phyloP scores from a whole-genome alignment of 2,113 vertebrate genomes.

The Todiramphus chloris region DNA sequence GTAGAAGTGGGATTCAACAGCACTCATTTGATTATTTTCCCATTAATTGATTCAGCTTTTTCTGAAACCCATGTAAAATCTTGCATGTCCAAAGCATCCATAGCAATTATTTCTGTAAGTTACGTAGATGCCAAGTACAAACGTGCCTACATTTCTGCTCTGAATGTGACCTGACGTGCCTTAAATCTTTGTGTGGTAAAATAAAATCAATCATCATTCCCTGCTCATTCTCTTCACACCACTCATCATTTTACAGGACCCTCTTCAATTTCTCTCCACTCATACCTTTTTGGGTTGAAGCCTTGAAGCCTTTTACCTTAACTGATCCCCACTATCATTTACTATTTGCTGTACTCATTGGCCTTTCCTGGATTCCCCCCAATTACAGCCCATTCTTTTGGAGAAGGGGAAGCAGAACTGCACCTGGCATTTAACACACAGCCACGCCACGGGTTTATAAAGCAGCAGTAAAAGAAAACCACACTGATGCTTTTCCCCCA shows the following conservation, averaged over 20 bases:
- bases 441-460: background rate
- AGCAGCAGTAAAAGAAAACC: background rate
- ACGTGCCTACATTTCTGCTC: background rate
- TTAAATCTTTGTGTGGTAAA: background rate
- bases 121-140: background rate
- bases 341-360: background rate
- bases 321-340: background rate
- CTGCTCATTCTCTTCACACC: background rate
- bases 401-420: background rate
- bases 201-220: background rate
- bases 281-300: background rate
- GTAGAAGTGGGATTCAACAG: background rate
- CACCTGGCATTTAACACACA: background rate
- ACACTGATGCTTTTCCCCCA: fast-evolving
- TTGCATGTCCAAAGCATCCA: background rate
- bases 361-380: background rate
- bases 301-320: background rate
- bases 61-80: background rate
- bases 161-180: background rate
- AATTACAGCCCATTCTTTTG: background rate
- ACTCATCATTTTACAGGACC: background rate
- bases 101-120: background rate
- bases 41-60: background rate
- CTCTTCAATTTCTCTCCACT: background rate
- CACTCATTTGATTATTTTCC: background rate